Evolutionary conservation across 2,888 invertebrate species (phyloP).

Genomic region (Microplitis deprimator): DNA sequence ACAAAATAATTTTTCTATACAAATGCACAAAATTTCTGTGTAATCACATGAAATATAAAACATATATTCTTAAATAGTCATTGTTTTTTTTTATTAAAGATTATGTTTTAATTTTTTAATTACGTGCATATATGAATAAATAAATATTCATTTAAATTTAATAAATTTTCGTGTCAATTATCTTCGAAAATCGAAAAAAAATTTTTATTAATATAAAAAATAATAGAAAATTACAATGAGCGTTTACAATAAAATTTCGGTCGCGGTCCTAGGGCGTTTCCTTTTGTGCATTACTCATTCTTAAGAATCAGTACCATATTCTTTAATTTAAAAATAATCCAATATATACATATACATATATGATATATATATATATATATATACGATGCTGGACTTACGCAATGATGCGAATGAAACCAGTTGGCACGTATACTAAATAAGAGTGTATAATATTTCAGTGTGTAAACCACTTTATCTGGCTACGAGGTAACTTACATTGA

Average conservation of each 20-base stretch:
- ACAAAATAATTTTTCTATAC: no score
- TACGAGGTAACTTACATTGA: constrained; percentile 14
- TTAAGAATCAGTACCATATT: background rate
- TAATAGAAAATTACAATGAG: background rate
- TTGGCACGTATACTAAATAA: constrained; percentile 1
- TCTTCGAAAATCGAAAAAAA: no score
- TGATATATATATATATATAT: background rate
- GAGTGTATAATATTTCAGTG: background rate
- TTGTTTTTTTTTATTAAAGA: no score
- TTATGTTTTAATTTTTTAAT: no score
- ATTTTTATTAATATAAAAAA: no score
- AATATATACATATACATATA: background rate
- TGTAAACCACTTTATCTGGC: constrained; percentile 17
- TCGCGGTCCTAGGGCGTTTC: constrained; percentile 7
- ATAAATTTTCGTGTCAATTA: no score
- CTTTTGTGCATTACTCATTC: background rate
- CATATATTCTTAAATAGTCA: no score
- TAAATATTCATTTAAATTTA: no score
- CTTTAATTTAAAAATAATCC: background rate
- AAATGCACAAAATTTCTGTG: no score
- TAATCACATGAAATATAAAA: no score
- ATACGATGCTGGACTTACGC: constrained; percentile 3
- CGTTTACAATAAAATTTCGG: background rate
- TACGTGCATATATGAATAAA: no score
- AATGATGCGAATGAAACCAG: constrained; percentile 15